phyloP scores from a whole-genome alignment of 2,888 invertebrate species.

The Drosophila nr. medialis region DNA sequence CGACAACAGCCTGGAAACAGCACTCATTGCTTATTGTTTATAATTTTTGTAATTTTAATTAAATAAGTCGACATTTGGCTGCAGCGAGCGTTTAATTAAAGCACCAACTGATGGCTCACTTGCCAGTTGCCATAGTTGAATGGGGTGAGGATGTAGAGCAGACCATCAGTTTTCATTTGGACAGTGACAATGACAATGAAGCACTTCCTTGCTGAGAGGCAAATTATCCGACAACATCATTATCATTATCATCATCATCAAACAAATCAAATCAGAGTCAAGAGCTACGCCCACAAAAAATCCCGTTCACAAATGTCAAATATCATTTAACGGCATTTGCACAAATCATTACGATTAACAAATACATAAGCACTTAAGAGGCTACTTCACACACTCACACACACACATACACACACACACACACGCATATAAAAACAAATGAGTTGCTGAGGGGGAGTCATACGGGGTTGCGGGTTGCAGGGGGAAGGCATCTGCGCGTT shows the following conservation, averaged over 20 bases:
- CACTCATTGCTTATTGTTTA: slow-evolving; percentile 68
- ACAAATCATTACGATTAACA: slow-evolving; percentile 79
- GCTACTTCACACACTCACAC: slow-evolving; percentile 10
- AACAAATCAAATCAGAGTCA: slow-evolving; percentile 51
- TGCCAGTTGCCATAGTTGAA: slow-evolving; percentile 48
- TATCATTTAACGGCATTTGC: slow-evolving; percentile 72
- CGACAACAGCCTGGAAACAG: slow-evolving; percentile 33
- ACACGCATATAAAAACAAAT: slow-evolving; percentile 54
- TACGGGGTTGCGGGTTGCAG: not conserved
- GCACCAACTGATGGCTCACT: slow-evolving; percentile 68
- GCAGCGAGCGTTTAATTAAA: slow-evolving; percentile 55
- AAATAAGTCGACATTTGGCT: slow-evolving; percentile 62
- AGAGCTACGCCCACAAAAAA: slow-evolving; percentile 40
- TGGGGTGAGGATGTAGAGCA: slow-evolving; percentile 15
- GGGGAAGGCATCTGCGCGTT: slow-evolving; percentile 10
- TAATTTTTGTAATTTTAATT: slow-evolving; percentile 78
- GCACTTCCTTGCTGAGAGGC: slow-evolving; percentile 50
- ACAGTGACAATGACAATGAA: slow-evolving; percentile 45
- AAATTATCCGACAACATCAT: slow-evolving; percentile 23
- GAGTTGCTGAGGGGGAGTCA: slow-evolving; percentile 27
- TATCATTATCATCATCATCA: slow-evolving; percentile 3
- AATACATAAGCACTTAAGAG: slow-evolving; percentile 56
- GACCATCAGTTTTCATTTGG: slow-evolving; percentile 64
- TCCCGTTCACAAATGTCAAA: slow-evolving; percentile 70
- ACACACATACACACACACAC: not conserved